Evolutionary conservation across 2,888 invertebrate genomes (phyloP).

Genomic region (Cephus pulcher): DNA sequence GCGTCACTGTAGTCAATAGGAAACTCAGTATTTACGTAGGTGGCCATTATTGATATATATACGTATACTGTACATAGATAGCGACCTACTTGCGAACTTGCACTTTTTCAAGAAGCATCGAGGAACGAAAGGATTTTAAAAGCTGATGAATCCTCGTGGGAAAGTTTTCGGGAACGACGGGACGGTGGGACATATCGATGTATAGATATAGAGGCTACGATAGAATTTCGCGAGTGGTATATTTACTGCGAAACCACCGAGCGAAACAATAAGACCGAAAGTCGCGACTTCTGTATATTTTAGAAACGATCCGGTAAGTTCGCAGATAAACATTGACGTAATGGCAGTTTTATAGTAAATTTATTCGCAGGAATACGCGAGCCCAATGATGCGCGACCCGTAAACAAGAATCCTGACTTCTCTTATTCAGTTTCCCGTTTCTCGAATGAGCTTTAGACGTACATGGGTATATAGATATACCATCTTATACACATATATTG

Average conservation of each 20-base stretch:
- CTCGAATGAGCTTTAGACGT: conserved; percentile 29
- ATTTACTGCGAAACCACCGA: not conserved
- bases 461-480: not conserved
- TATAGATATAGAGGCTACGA: not conserved
- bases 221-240: not conserved
- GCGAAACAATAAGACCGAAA: conserved; percentile 9
- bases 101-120: not conserved
- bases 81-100: not conserved
- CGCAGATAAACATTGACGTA: conserved; percentile 57
- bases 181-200: not conserved
- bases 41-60: not conserved
- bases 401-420: conserved; percentile 50
- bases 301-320: conserved; percentile 44
- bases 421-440: not conserved
- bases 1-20: not conserved
- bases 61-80: not conserved
- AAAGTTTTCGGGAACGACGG: not conserved
- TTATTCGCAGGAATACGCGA: conserved; percentile 49
- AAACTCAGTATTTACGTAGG: not conserved
- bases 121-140: not conserved
- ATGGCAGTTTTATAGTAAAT: conserved; percentile 58
- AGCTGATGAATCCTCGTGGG: not conserved
- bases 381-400: conserved; percentile 59
- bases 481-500: not conserved
- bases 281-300: conserved; percentile 38